These are phyloP conservation scores for Nesogale talazaci DNA, from an alignment of 2,113 vertebrate species.

Conservation along the genomic window DNA sequence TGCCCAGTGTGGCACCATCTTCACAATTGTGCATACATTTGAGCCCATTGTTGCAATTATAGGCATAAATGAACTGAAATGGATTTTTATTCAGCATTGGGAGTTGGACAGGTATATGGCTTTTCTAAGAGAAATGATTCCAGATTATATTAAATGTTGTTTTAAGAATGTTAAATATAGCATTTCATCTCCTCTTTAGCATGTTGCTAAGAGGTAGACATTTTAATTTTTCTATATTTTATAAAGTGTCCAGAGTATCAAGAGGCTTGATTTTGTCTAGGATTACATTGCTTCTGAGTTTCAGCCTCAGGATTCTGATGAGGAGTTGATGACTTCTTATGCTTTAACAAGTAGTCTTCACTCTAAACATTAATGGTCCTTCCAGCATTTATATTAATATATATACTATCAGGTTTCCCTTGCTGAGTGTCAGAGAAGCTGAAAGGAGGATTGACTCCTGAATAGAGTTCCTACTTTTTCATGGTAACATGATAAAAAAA, in stretches of 20 bases:
- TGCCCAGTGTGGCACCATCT: no score
- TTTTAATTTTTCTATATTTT: neutral
- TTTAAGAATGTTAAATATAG: neutral
- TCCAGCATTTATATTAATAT: neutral
- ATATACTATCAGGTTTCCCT: neutral
- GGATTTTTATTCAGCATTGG: no score
- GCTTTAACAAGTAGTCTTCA: neutral
- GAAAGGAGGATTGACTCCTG: neutral
- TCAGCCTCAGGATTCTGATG: neutral
- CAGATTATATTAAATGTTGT: neutral
- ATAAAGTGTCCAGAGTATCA: neutral
- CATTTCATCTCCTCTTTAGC: neutral
- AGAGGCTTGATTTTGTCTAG: neutral
- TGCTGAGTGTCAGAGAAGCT: neutral
- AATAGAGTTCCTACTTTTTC: neutral
- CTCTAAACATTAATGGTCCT: neutral
- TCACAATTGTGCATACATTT: no score
- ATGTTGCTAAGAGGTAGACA: neutral
- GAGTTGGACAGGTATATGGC: no score
- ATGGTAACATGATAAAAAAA: no score
- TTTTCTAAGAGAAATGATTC: no score
- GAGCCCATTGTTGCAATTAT: no score
- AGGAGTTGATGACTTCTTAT: neutral
- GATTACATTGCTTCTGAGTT: neutral
- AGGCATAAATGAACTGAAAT: no score